Percentiles rank a stretch among this genome's conserved stretches.
Conservation (phyloP, 2,888 invertebrate genomes). For the Cephus runcator region DNA sequence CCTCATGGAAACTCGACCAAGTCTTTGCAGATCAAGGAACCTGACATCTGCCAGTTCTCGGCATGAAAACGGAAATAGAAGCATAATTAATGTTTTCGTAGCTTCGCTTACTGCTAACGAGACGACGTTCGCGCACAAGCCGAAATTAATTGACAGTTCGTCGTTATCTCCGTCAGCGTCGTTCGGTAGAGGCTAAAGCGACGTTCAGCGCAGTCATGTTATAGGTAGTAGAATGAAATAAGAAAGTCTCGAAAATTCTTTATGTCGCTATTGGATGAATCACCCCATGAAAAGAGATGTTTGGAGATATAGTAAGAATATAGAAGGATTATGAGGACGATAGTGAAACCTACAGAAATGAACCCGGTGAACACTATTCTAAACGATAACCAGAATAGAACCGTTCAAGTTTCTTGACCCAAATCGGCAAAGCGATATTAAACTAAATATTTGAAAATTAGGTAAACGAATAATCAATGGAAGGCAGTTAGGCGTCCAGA, state of each 20-base stretch:
- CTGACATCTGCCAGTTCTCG: background rate
- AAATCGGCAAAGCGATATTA: too few relatives aligned
- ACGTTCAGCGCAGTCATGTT: background rate
- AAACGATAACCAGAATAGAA: too few relatives aligned
- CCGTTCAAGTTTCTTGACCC: too few relatives aligned
- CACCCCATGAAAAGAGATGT: background rate
- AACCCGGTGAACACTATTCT: too few relatives aligned
- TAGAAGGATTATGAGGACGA: background rate
- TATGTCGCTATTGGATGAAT: background rate
- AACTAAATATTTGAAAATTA: too few relatives aligned
- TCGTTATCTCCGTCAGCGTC: background rate
- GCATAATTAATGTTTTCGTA: slow-evolving; percentile 3
- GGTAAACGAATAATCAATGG: too few relatives aligned
- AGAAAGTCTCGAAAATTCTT: background rate
- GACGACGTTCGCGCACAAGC: background rate
- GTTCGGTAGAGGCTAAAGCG: background rate
- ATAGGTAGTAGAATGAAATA: background rate
- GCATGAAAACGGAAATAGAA: background rate
- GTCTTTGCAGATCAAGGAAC: background rate
- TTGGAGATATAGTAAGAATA: background rate
- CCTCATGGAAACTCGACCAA: background rate
- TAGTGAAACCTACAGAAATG: background rate
- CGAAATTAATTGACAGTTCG: background rate
- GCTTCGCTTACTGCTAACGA: slow-evolving; percentile 1
- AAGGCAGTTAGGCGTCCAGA: too few relatives aligned